Evolutionary conservation across 2,888 invertebrate genomes (phyloP).

Genomic region (Criorhina ranunculi): DNA sequence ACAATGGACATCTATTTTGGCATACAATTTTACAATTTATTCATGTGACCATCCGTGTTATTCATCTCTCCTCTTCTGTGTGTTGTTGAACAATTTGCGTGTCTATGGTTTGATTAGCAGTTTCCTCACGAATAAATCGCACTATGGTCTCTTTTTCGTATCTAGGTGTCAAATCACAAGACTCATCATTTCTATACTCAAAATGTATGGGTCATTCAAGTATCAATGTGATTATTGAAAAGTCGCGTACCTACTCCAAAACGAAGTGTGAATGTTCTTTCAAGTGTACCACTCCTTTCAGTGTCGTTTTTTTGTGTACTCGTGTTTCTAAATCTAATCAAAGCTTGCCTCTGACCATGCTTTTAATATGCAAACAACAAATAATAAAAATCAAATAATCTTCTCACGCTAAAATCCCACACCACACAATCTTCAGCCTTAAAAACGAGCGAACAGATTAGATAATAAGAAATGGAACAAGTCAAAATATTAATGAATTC

Average conservation of each 20-base stretch:
- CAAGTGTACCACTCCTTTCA: constrained; percentile 12
- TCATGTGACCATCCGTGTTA: constrained; percentile 7
- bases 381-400: constrained; percentile 3
- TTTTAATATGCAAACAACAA: constrained; percentile 6
- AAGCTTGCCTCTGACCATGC: not conserved
- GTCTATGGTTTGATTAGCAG: constrained; percentile 12
- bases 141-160: constrained; percentile 1
- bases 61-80: not conserved
- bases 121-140: not conserved
- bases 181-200: not conserved
- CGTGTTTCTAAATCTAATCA: not conserved
- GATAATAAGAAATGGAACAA: constrained; percentile 14
- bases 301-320: not conserved
- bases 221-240: not conserved
- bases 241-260: not conserved
- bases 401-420: not conserved
- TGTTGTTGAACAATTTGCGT: not conserved
- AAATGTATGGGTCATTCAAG: not conserved
- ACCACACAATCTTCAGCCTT: not conserved
- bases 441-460: constrained; percentile 21
- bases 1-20: not conserved
- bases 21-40: not conserved
- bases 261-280: constrained; percentile 31
- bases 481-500: constrained; percentile 21
- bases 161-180: constrained; percentile 19